Evolutionary conservation across 1,140 invertebrate genomes (phyloP).

Genomic region (Atopsyche davidsoni): DNA sequence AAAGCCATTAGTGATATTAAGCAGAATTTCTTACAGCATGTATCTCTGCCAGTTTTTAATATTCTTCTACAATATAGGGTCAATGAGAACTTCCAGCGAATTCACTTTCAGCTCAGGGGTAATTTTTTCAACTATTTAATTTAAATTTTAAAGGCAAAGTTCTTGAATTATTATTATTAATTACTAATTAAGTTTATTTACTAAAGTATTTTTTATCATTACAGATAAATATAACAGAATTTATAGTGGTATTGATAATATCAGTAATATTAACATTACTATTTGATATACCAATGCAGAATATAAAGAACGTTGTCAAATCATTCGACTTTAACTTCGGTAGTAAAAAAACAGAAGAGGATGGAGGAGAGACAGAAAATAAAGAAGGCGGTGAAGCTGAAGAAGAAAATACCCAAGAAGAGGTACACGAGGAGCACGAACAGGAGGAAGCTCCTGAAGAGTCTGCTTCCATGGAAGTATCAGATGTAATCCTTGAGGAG

Average conservation of each 20-base stretch:
- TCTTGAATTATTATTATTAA: conserved; percentile 13
- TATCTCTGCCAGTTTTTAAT: conserved; percentile 68
- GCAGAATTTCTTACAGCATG: conserved; percentile 66
- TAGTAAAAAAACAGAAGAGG: conserved; percentile 22
- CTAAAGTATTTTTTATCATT: conserved; percentile 32
- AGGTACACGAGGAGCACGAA: conserved; percentile 37
- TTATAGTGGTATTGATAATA: conserved; percentile 41
- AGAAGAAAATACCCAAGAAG: conserved; percentile 42
- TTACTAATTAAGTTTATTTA: conserved; percentile 14
- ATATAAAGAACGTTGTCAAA: conserved; percentile 52
- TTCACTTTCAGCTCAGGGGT: conserved; percentile 50
- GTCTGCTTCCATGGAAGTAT: conserved; percentile 38
- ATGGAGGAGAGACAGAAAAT: conserved; percentile 27
- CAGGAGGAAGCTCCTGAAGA: conserved; percentile 32
- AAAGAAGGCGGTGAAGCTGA: conserved; percentile 37
- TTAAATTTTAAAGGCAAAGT: conserved; percentile 1
- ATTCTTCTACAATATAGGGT: conserved; percentile 57
- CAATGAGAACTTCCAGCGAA: conserved; percentile 48
- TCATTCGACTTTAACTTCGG: conserved; percentile 28
- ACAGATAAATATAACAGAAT: conserved; percentile 43
- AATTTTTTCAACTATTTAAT: conserved; percentile 32
- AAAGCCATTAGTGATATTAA: conserved; percentile 57
- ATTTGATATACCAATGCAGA: conserved; percentile 63
- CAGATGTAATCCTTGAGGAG: conserved; percentile 42
- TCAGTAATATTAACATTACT: conserved; percentile 57